Evolutionary conservation across 2,113 vertebrate genomes (phyloP), one percentile per base, ranked within the genome.

Genomic region (Miniopterus natalensis): DNA sequence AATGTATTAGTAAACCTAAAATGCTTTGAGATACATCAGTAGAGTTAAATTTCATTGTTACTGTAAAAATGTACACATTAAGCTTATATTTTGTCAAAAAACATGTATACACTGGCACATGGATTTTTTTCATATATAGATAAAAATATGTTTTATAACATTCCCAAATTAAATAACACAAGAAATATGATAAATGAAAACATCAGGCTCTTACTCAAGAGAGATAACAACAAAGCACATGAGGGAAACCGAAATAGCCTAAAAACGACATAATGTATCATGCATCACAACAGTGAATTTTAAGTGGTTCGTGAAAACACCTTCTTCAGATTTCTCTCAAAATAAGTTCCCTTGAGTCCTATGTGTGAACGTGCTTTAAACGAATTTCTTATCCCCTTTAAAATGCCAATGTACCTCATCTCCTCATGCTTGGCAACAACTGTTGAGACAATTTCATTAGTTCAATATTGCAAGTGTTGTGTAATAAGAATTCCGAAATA

Each of bases 121-220:
- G 66, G 31, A 36, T 14, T 21, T 27, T 94, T 93, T 95, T 79
- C 8, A 51, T 63, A 27, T 66, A 57, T 2, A 89, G 36, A 89
- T 92, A 92, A 95, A 81, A 83, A 81, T 59, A 70, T 88, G 42
- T 90, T 90, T 95, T 55, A 90, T 51, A 95, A 77, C 31, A 91
- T 88, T 94, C 45, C 25, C 57, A 88, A 90, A 90, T 73, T 91
- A 77, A 89, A 53, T 87, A 81, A 92, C 66, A 92, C 27, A 79
- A 63, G 53, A 87, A 92, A 89, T 65, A 83, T 68, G 65, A 40
- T 84, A 81, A 94, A 68, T 75, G 40, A 80, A 92, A 95, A 84
- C 29, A 93, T 59, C 83, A 96, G 15, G 45, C 85, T 85, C 27
- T 77, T 85, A 68, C 1, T 8, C 31, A 51, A 90, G 40, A 45